Percentiles rank a stretch among this genome's conserved stretches.
phyloP scores from a whole-genome alignment of 2,888 invertebrate genomes.

The Pachymerium ferrugineum region DNA sequence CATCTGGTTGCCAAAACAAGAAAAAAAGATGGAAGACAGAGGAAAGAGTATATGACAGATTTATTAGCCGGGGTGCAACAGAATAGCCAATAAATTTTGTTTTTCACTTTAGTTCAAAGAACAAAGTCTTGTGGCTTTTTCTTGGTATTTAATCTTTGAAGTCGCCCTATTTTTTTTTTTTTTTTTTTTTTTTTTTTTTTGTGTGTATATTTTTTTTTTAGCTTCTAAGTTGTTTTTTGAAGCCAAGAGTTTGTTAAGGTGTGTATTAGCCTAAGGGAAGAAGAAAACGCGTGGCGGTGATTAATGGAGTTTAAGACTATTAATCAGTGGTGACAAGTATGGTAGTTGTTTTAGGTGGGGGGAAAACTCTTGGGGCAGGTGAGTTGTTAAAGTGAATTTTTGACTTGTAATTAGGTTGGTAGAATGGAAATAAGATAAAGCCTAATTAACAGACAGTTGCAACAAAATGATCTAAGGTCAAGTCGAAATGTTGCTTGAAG shows the following conservation, averaged over 20 bases:
- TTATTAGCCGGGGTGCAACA: conserved; percentile 20
- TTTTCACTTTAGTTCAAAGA: conserved; percentile 16
- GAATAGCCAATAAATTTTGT: conserved; percentile 25
- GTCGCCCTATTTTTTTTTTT: conserved; percentile 1
- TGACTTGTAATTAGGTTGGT: conserved; percentile 20
- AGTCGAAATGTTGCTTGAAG: not conserved
- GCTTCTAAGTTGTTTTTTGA: too few species aligned
- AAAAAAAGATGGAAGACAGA: not conserved
- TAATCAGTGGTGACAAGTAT: conserved; percentile 18
- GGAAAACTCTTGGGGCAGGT: not conserved
- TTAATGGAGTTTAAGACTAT: conserved; percentile 21
- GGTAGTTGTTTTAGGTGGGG: not conserved
- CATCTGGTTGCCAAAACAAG: conserved; percentile 15
- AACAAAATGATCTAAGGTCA: not conserved
- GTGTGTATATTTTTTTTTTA: too few species aligned
- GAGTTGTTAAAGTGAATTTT: conserved; percentile 27
- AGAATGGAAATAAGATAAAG: conserved; percentile 8
- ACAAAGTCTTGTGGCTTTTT: conserved; percentile 27
- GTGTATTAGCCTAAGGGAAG: not conserved
- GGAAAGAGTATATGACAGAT: conserved; percentile 14
- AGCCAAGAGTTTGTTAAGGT: not conserved
- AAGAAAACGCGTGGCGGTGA: conserved; percentile 11
- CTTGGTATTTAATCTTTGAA: conserved; percentile 25
- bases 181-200: not conserved
- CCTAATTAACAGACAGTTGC: conserved; percentile 2